A percentile compares a stretch with the other conserved stretches of the same genome.
These are phyloP conservation scores for Hyles vespertilio DNA, from an alignment of 1,140 invertebrate species.

Conservation along the genomic window DNA sequence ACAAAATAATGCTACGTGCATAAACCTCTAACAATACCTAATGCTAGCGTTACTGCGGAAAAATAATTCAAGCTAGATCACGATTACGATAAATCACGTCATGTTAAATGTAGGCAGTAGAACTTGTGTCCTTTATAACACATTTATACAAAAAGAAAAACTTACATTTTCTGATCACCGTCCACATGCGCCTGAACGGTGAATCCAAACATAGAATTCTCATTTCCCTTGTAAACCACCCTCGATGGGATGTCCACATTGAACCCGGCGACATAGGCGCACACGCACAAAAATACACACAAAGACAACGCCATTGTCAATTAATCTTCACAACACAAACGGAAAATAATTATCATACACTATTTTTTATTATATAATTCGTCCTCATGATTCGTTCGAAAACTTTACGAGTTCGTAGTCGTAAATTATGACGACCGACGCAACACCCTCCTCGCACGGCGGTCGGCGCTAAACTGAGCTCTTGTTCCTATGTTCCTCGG, in stretches of 20 bases:
- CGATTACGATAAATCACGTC: too few species aligned
- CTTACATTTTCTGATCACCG: slow-evolving; percentile 63
- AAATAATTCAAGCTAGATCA: too few species aligned
- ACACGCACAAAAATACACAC: slow-evolving; percentile 52
- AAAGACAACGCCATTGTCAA: slow-evolving; percentile 55
- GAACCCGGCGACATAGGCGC: slow-evolving; percentile 48
- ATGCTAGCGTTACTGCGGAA: too few species aligned
- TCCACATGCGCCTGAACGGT: slow-evolving; percentile 64
- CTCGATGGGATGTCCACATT: slow-evolving; percentile 70
- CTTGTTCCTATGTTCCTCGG: slow-evolving; percentile 7
- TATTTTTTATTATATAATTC: slow-evolving; percentile 52
- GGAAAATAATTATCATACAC: slow-evolving; percentile 30
- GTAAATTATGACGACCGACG: slow-evolving; percentile 25
- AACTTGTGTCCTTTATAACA: too few species aligned
- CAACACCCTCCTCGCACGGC: slow-evolving; percentile 26
- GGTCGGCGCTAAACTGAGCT: slow-evolving; percentile 39
- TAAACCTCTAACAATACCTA: too few species aligned
- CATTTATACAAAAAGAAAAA: slow-evolving; percentile 20
- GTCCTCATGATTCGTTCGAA: slow-evolving; percentile 67
- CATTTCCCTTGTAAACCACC: slow-evolving; percentile 62
- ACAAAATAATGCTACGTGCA: too few species aligned
- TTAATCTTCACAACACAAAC: slow-evolving; percentile 45
- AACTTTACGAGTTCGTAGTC: slow-evolving; percentile 52
- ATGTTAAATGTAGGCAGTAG: too few species aligned
- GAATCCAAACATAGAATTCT: slow-evolving; percentile 68